Evolutionary conservation across 2,888 invertebrate species (phyloP).

Genomic region (Rhingia campestris): DNA sequence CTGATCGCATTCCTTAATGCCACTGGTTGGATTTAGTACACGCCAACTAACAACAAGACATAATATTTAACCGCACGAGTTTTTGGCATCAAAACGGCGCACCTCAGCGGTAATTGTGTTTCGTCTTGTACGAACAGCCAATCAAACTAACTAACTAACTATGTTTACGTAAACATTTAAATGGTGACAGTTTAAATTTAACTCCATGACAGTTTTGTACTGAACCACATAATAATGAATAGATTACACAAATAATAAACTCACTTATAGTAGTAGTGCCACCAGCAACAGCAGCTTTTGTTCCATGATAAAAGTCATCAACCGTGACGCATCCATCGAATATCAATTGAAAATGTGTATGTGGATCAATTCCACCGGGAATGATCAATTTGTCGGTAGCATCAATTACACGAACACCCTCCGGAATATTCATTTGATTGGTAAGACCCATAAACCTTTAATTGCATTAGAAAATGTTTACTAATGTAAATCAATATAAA

Average conservation of each 20-base stretch:
- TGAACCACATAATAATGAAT: too few species aligned
- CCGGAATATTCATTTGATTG: constrained; percentile 85
- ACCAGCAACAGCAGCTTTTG: constrained; percentile 97
- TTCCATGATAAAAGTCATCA: constrained; percentile 99
- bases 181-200: not conserved
- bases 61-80: too few species aligned
- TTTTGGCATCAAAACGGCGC: too few species aligned
- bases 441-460: constrained; percentile 81
- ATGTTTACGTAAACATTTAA: not conserved
- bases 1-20: too few species aligned
- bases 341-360: constrained; percentile 96
- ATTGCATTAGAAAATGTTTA: not conserved
- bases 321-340: constrained; percentile 94
- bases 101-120: too few species aligned
- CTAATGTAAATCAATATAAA: not conserved
- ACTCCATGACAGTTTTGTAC: too few species aligned
- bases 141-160: too few species aligned
- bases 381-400: constrained; percentile 95
- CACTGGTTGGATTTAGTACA: too few species aligned
- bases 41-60: too few species aligned
- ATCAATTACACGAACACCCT: constrained; percentile 95
- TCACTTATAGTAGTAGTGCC: constrained; percentile 98
- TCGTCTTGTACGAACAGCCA: too few species aligned
- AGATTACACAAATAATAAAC: constrained; percentile 77
- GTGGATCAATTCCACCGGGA: constrained; percentile 98